These are phyloP conservation scores for Bagarius yarrelli DNA, from an alignment of 2,113 vertebrate species.

Conservation along the genomic window DNA sequence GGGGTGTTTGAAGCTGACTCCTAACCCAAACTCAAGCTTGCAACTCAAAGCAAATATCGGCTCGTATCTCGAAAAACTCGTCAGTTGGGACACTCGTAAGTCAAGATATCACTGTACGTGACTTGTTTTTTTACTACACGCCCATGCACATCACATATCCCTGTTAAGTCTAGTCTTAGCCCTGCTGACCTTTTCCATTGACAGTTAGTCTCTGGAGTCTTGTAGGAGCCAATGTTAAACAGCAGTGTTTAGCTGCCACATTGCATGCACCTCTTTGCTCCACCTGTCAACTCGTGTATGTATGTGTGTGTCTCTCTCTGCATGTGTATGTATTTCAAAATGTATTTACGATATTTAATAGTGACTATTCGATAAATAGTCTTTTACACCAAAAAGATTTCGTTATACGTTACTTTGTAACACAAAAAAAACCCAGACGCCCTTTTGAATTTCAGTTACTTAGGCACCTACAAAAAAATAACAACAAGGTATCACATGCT, in stretches of 20 bases:
- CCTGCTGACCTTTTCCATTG: slow-evolving; percentile 64
- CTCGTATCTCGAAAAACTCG: too few species aligned
- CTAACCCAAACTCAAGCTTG: too few species aligned
- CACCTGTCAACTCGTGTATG: slow-evolving; percentile 21
- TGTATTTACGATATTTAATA: slow-evolving; percentile 9
- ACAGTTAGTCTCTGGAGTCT: slow-evolving; percentile 57
- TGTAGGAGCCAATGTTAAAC: slow-evolving; percentile 52
- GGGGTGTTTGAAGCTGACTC: too few species aligned
- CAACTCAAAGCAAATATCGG: too few species aligned
- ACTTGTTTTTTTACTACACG: neutral
- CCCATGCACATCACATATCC: slow-evolving; percentile 40
- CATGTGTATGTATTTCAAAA: slow-evolving; percentile 1
- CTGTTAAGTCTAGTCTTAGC: slow-evolving; percentile 61
- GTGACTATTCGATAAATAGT: slow-evolving; percentile 16
- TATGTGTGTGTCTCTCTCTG: slow-evolving; percentile 26
- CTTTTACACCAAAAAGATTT: neutral
- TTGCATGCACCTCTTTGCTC: slow-evolving; percentile 31
- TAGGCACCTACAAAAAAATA: neutral
- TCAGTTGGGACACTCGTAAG: too few species aligned
- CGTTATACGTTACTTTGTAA: neutral
- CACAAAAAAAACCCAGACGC: neutral
- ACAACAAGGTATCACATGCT: neutral
- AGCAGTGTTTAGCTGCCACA: slow-evolving; percentile 49
- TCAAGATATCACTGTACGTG: too few species aligned
- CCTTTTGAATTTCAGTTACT: neutral